Evolutionary conservation across 2,797 vertebrate species (phyloP), one percentile per base, ranked within the genome.

Genomic region (Denticeps clupeoides): DNA sequence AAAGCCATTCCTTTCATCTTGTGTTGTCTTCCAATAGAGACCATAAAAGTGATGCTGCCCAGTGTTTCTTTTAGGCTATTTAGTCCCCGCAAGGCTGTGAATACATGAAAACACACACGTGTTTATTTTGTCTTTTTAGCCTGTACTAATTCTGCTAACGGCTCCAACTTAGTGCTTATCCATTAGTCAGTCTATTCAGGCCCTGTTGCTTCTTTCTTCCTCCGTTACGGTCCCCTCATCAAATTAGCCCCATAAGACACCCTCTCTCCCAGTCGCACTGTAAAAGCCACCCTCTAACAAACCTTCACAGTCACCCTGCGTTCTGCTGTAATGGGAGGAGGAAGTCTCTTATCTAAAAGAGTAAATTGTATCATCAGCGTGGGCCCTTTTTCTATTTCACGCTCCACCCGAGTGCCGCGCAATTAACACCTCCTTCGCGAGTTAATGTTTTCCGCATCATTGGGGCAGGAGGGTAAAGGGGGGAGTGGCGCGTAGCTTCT

Each of bases 301-400:
- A 28, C 26, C 37, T 5, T 5, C 31, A 33, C 40, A 13, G 18
- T 26, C 37, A 28, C 28, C 26, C 38, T 38, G 21, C 44, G 35
- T 13, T 28, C 16, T 4, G 31, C 43, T 8, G 41, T 49, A 45
- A 26, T 41, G 37, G 38, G 15, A 37, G 9, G 10, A 29, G 41
- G 45, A 49, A 35, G 22, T 40, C 22, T 40, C 29, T 47, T 32
- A 26, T 53, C 45, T 37, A 31, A 31, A 49, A 64, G 55, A 63
- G 50, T 58, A 68, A 72, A 64, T 67, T 44, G 69, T 61, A 70
- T 72, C 69, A 66, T 68, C 66, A 23, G 60, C 53, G 55, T 56
- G 48, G 63, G 65, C 69, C 64, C 56, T 70, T 76, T n/a, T 77
- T 71, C 75, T 64, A 75, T 81, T 79, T 81, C 74, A 78, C 69